These are phyloP conservation scores for Lymantria dispar DNA, from an alignment of 2,888 invertebrate genomes.

Conservation along the genomic window DNA sequence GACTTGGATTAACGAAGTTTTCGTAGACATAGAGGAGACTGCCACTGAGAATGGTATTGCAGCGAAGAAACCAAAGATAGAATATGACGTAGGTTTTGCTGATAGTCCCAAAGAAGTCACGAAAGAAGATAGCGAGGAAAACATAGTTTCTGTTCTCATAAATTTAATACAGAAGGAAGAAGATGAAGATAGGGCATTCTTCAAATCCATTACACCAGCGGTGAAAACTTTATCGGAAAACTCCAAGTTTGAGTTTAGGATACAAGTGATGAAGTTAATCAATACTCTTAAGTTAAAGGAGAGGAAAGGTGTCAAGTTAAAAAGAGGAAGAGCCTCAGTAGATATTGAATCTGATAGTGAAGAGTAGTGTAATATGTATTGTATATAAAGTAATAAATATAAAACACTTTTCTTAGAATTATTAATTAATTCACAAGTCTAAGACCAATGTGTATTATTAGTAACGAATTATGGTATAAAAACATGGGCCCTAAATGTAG, in stretches of 20 bases:
- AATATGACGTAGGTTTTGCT: conserved; percentile 9
- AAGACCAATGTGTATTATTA: too few relatives aligned
- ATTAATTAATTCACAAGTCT: too few relatives aligned
- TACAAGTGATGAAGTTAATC: conserved; percentile 56
- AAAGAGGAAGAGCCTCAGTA: conserved; percentile 17
- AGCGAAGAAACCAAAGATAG: conserved; percentile 34
- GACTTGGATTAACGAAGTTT: conserved; percentile 49
- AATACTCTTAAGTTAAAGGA: conserved; percentile 43
- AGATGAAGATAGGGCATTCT: conserved; percentile 65
- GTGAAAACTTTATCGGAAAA: conserved; percentile 53
- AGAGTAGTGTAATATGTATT: not conserved
- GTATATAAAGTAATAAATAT: too few relatives aligned
- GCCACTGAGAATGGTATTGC: conserved; percentile 11
- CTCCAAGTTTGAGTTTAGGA: conserved; percentile 57
- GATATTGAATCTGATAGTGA: conserved; percentile 31
- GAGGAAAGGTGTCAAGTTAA: conserved; percentile 19
- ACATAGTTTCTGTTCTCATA: conserved; percentile 45
- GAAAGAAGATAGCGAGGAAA: conserved; percentile 36
- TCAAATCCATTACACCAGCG: conserved; percentile 56
- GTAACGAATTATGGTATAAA: too few relatives aligned
- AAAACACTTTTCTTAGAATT: too few relatives aligned
- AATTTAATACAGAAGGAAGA: conserved; percentile 59
- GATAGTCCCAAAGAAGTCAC: conserved; percentile 6
- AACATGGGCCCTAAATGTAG: too few relatives aligned
- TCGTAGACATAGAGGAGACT: conserved; percentile 42